A percentile compares a stretch with the other conserved stretches of the same genome.
Evolutionary conservation across 2,113 vertebrate species (phyloP).

Genomic region (Antennarius striatus): DNA sequence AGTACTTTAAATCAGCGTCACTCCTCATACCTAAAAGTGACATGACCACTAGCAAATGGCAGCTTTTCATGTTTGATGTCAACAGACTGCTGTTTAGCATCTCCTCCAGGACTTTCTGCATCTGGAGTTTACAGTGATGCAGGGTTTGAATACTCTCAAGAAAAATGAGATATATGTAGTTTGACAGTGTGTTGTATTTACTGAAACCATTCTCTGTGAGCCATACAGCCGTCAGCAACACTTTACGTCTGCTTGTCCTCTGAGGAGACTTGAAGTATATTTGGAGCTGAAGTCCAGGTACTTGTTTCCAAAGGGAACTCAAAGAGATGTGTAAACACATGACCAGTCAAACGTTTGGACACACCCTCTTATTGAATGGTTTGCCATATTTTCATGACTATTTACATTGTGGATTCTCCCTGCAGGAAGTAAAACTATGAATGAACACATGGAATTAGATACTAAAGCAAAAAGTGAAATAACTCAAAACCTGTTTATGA

Average conservation of each 20-base stretch:
- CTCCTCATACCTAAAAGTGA: slow-evolving; percentile 24
- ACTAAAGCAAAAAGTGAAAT: too few species aligned
- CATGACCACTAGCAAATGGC: slow-evolving; percentile 22
- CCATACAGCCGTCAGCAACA: neutral
- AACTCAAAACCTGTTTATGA: too few species aligned
- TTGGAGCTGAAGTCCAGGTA: too few species aligned
- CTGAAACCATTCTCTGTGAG: neutral
- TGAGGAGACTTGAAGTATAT: neutral
- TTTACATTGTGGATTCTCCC: too few species aligned
- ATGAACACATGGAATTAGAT: too few species aligned
- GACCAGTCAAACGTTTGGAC: too few species aligned
- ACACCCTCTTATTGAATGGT: too few species aligned
- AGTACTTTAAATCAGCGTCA: slow-evolving; percentile 20
- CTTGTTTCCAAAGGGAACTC: too few species aligned
- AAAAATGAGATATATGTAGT: neutral
- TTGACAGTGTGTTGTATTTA: neutral
- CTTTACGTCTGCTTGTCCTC: neutral
- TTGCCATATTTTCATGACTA: too few species aligned
- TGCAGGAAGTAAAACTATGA: too few species aligned
- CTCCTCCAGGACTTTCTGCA: slow-evolving; percentile 1
- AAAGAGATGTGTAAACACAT: too few species aligned
- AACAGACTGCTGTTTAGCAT: slow-evolving; percentile 8
- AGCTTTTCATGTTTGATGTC: slow-evolving; percentile 18
- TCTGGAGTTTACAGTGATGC: slow-evolving; percentile 1
- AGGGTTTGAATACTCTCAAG: neutral